These are phyloP conservation scores for Datnioides undecimradiatus DNA, from an alignment of 2,113 vertebrate genomes.

Conservation along the genomic window DNA sequence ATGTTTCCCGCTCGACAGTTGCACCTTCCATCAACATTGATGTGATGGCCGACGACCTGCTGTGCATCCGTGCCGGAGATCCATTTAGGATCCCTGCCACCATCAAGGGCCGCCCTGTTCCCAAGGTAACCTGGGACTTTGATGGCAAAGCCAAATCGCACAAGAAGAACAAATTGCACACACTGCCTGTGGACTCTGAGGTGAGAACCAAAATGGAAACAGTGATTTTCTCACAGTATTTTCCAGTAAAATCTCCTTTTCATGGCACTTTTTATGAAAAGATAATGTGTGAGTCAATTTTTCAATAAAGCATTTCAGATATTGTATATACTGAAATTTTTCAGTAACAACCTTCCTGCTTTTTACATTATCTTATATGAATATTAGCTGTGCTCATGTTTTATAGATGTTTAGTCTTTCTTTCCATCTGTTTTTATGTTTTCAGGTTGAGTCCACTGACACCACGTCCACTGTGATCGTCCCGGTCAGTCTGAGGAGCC, in stretches of 20 bases:
- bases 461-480: conserved; percentile 88
- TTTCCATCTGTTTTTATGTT: background rate
- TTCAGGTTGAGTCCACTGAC: conserved; percentile 92
- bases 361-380: background rate
- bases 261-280: background rate
- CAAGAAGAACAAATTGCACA: conserved; percentile 93
- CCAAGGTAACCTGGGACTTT: conserved; percentile 97
- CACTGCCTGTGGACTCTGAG: conserved; percentile 89
- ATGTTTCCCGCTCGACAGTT: conserved; percentile 82
- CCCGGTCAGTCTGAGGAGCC: conserved; percentile 89
- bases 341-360: too few species aligned
- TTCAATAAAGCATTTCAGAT: background rate
- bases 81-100: conserved; percentile 92
- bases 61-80: conserved; percentile 89
- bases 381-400: too few species aligned
- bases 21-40: conserved; percentile 91
- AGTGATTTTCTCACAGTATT: background rate
- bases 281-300: background rate
- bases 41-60: conserved; percentile 88
- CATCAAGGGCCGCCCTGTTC: conserved; percentile 92
- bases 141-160: conserved; percentile 92
- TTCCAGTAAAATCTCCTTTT: background rate
- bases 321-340: background rate
- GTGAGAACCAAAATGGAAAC: conserved; percentile 54
- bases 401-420: background rate